Percentiles rank a stretch among this genome's conserved stretches.
Evolutionary conservation across 2,113 vertebrate species (phyloP).

Genomic region (Crotalus helleri): DNA sequence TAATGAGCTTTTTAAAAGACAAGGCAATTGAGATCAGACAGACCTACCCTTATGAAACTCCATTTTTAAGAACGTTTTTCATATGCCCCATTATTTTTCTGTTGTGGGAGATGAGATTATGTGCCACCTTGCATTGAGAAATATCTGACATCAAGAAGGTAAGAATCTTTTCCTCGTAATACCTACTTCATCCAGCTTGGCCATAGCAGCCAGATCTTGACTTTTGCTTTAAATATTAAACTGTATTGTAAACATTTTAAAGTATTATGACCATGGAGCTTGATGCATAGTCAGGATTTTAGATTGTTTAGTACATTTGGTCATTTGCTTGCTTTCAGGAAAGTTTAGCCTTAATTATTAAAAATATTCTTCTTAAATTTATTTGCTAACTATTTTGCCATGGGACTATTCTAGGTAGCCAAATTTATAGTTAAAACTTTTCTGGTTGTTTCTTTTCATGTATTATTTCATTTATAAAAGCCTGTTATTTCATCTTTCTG

Average conservation of each 20-base stretch:
- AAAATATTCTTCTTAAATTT: too few species aligned
- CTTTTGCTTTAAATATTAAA: background rate
- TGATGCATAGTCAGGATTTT: background rate
- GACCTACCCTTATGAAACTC: background rate
- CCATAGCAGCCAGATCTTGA: background rate
- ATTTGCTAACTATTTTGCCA: too few species aligned
- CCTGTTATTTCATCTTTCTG: background rate
- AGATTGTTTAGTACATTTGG: background rate
- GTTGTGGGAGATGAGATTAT: background rate
- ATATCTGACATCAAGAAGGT: background rate
- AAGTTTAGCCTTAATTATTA: background rate
- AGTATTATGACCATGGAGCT: background rate
- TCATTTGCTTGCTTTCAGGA: background rate
- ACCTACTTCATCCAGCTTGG: background rate
- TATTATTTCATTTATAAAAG: background rate
- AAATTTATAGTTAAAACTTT: background rate
- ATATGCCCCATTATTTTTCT: background rate
- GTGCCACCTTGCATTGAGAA: background rate
- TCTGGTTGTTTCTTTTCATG: background rate
- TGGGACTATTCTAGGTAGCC: too few species aligned
- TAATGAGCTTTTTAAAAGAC: background rate
- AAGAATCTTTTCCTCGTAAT: background rate
- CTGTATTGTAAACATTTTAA: background rate
- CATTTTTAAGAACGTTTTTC: background rate
- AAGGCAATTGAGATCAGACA: background rate